Evolutionary conservation across 2,888 invertebrate species (phyloP).

Genomic region (Gryllus longicercus): DNA sequence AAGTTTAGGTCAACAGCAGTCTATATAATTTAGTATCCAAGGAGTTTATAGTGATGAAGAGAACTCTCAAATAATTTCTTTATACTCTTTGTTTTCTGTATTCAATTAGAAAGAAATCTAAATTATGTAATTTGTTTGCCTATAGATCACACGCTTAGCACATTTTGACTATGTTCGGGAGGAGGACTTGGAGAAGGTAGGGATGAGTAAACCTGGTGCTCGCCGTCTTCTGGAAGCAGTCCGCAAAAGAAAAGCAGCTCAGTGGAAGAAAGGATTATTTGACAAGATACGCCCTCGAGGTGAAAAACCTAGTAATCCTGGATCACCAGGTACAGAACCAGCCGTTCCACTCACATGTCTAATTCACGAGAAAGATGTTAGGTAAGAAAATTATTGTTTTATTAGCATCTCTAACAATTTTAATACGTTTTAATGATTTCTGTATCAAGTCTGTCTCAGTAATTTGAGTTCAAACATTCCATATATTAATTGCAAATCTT

Average conservation of each 20-base stretch:
- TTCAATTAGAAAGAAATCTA: constrained; percentile 17
- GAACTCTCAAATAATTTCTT: no score
- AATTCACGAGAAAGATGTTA: constrained; percentile 79
- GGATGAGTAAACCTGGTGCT: constrained; percentile 90
- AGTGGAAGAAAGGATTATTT: constrained; percentile 60
- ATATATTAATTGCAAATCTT: no score
- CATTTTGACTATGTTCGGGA: constrained; percentile 97
- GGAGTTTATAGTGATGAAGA: no score
- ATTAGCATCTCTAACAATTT: no score
- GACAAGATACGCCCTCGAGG: constrained; percentile 31
- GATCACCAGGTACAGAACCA: not conserved
- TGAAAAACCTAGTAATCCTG: not conserved
- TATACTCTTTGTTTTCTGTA: not conserved
- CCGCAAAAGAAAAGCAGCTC: constrained; percentile 77
- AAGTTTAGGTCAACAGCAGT: no score
- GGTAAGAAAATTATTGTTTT: constrained; percentile 45
- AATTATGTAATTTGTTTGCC: constrained; percentile 25
- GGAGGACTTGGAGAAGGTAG: constrained; percentile 91
- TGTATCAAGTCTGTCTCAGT: no score
- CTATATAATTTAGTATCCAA: no score
- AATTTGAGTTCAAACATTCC: no score
- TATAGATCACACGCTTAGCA: constrained; percentile 79
- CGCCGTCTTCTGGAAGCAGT: constrained; percentile 87
- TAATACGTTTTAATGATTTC: no score
- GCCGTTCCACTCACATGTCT: constrained; percentile 64